phyloP scores from a whole-genome alignment of 2,797 vertebrate genomes.

The Gallinago solitaria region DNA sequence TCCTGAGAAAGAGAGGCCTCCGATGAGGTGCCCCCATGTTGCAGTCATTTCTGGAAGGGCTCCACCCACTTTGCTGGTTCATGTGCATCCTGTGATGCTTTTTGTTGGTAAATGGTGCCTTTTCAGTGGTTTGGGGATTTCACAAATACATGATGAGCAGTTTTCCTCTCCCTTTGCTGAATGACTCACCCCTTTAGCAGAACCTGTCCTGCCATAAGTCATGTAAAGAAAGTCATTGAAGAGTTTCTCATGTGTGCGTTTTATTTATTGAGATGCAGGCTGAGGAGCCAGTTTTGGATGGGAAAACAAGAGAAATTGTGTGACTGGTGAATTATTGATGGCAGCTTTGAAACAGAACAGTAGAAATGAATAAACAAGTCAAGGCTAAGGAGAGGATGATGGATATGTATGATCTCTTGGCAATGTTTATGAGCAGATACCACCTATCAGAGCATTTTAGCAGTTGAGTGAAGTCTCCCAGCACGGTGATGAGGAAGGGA shows the following conservation, averaged over 20 bases:
- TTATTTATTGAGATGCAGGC: not conserved
- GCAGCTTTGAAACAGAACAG: not conserved
- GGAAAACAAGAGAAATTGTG: not conserved
- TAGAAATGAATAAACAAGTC: not conserved
- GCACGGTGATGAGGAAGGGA: not conserved
- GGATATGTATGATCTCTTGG: not conserved
- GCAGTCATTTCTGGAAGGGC: slow-evolving; percentile 60
- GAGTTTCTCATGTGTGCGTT: not conserved
- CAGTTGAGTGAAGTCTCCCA: not conserved
- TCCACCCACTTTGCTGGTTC: slow-evolving; percentile 42
- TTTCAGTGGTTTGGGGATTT: slow-evolving; percentile 61
- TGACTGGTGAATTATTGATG: not conserved
- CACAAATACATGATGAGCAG: slow-evolving; percentile 45
- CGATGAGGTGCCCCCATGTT: not conserved
- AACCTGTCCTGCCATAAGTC: slow-evolving; percentile 26
- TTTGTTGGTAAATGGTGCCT: slow-evolving; percentile 62
- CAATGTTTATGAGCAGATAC: not conserved
- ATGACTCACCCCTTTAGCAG: slow-evolving; percentile 60
- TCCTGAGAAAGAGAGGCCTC: slow-evolving; percentile 48
- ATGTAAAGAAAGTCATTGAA: not conserved
- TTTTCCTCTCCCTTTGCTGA: slow-evolving; percentile 55
- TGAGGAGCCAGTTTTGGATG: not conserved
- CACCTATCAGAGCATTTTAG: not conserved
- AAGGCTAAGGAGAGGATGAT: not conserved
- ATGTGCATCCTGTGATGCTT: slow-evolving; percentile 65